Base-by-base conservation (phyloP, 2,113 vertebrate genomes). In the Arizona elegans region DNA sequence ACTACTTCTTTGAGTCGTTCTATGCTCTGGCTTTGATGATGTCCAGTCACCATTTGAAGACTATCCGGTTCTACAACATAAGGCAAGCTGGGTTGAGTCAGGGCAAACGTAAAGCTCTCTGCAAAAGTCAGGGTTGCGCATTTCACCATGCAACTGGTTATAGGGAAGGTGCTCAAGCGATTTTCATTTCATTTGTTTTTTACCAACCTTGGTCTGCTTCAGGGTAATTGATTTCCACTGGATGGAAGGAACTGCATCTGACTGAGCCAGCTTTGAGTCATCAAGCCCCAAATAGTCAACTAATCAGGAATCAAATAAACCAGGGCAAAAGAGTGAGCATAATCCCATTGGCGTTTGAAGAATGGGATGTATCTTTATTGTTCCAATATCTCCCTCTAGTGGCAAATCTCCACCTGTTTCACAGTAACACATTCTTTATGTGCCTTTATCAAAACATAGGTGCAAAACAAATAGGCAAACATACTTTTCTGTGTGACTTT, bases 321-420 rank as follows among this genome's bases (percentile, higher is more conserved):
- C 50, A 54, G 55, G 47, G 13, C 50, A 65, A 19, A 53, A 15
- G 75, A 3, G 4, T 65, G 92, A 55, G 53, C 15, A 5, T 54
- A 90, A 89, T 8, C 17, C 87, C 62, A 24, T 38, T 33, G n/a
- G 38, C 2, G 0, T 53, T 43, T 19, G 24, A 65, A 53, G n/a
- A 65, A 62, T 52, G 29, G 59, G 29, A 90, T 87, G 55, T 47
- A 23, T 59, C 43, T 86, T 86, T 86, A 52, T 23, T 90, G 26
- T 87, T 53, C 88, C 43, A 29, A 87, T 87, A 94, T 94, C 91
- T 56, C 88, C 93, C 91, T 90, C 91, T 92, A 92, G 93, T 90
- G 75, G 58, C 33, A 38, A 70, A 58, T n/a, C 50, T 54, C 53
- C 38, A 47, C 10, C 88, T 4, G 50, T 13, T 38, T 87, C 11